Conservation (phyloP, 2,888 invertebrate species). For the Ischnura elegans region DNA sequence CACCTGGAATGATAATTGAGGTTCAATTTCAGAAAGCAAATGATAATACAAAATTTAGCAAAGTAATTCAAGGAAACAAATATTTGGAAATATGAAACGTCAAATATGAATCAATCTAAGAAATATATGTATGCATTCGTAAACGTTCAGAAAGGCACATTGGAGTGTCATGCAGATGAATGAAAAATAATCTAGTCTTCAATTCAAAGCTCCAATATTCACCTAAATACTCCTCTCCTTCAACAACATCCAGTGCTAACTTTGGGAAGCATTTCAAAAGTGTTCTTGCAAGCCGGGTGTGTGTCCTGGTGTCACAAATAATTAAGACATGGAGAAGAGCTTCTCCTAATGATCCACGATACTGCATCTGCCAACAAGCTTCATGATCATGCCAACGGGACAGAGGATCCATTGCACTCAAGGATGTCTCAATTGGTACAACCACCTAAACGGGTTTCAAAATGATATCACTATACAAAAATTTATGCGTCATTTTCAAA, state of each 20-base stretch:
- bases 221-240: constrained; percentile 98
- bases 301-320: constrained; percentile 93
- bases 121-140: no score
- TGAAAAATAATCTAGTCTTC: not conserved
- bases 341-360: constrained; percentile 96
- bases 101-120: no score
- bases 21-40: not conserved
- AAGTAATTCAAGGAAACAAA: no score
- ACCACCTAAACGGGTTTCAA: constrained; percentile 83
- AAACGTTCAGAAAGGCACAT: no score
- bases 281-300: constrained; percentile 91
- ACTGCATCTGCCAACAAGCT: constrained; percentile 99
- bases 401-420: constrained; percentile 91
- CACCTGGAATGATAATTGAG: constrained; percentile 80
- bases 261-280: constrained; percentile 95
- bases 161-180: no score
- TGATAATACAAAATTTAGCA: not conserved
- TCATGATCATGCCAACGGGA: constrained; percentile 94
- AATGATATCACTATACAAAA: no score
- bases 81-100: no score
- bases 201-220: constrained; percentile 69
- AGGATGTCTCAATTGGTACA: constrained; percentile 92
- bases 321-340: constrained; percentile 96
- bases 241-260: constrained; percentile 94
- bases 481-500: no score